A percentile compares a stretch with the other conserved stretches of the same genome.
These are phyloP conservation scores for Tangara arthus DNA, from an alignment of 2,797 vertebrate genomes.

Conservation along the genomic window DNA sequence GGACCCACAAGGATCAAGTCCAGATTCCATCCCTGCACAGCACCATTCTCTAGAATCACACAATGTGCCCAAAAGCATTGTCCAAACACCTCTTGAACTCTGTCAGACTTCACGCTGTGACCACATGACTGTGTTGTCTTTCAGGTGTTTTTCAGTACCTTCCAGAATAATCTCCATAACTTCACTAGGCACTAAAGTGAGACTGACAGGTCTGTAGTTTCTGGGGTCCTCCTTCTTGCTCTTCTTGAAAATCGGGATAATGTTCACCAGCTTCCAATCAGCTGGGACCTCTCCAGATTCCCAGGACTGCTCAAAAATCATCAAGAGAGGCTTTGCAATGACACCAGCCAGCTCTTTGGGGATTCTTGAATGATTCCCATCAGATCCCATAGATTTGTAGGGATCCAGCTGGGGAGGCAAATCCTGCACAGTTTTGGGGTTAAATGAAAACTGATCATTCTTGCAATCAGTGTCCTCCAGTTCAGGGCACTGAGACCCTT, in stretches of 20 bases:
- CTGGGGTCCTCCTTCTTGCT: background rate
- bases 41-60: background rate
- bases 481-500: background rate
- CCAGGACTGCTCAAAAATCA: background rate
- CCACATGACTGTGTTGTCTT: background rate
- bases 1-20: rapidly evolving
- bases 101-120: background rate
- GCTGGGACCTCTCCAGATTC: background rate
- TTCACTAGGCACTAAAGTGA: background rate
- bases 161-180: background rate
- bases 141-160: background rate
- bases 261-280: rapidly evolving
- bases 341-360: background rate
- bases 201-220: background rate
- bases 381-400: background rate
- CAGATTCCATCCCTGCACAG: background rate
- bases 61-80: background rate
- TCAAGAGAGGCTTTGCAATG: background rate
- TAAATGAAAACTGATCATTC: background rate
- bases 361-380: background rate
- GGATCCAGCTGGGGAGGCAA: background rate
- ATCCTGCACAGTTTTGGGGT: rapidly evolving
- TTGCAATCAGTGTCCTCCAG: background rate
- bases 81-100: background rate
- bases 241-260: background rate